These are phyloP conservation scores for Neolamprologus tretocephalus DNA, from an alignment of 2,113 vertebrate genomes.

Conservation along the genomic window DNA sequence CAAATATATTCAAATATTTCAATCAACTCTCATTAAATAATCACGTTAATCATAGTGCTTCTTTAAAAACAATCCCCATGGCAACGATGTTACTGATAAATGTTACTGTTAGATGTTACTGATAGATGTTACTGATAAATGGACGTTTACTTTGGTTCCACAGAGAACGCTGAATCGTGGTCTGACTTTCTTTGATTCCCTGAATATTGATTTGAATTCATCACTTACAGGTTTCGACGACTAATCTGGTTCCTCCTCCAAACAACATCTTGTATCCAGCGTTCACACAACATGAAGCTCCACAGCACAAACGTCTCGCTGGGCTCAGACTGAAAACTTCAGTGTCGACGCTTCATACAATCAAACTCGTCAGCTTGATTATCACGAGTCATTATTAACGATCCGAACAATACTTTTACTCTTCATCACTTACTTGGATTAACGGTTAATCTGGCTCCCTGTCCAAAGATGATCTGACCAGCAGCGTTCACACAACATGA, in stretches of 20 bases:
- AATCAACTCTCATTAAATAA: neutral
- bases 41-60: fast-evolving
- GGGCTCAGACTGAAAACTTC: neutral
- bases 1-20: fast-evolving
- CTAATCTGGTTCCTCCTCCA: neutral
- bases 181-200: neutral
- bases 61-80: fast-evolving
- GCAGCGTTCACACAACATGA: neutral
- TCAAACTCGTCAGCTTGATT: neutral
- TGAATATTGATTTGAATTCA: neutral
- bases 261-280: neutral
- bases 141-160: neutral
- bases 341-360: fast-evolving
- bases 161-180: fast-evolving
- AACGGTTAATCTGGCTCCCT: fast-evolving
- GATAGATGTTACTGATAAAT: neutral
- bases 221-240: fast-evolving
- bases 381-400: neutral
- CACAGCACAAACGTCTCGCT: neutral
- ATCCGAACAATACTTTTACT: fast-evolving
- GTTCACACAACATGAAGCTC: neutral
- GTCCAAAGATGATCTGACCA: neutral
- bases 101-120: neutral
- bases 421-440: neutral
- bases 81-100: neutral